These are phyloP conservation scores for Triplophysa dalaica DNA, from an alignment of 2,113 vertebrate species.

Conservation along the genomic window DNA sequence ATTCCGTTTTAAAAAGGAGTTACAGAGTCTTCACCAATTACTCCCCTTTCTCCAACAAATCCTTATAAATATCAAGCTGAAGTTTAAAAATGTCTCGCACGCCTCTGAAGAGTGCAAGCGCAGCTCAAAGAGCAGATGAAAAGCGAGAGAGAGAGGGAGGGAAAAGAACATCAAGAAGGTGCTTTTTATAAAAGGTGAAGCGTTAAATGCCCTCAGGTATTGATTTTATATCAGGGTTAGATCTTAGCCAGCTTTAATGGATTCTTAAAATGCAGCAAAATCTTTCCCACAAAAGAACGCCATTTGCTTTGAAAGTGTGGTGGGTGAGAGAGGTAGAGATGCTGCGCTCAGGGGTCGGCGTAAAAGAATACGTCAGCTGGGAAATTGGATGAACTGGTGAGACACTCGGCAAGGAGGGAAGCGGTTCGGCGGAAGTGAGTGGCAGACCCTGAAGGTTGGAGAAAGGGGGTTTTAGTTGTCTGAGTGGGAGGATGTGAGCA, in stretches of 20 bases:
- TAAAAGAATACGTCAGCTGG: conserved; percentile 70
- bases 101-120: conserved; percentile 52
- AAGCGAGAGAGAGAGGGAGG: conserved; percentile 17
- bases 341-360: conserved; percentile 46
- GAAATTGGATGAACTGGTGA: conserved; percentile 64
- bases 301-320: conserved; percentile 40
- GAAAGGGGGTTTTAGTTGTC: neutral
- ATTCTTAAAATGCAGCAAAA: conserved; percentile 44
- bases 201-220: conserved; percentile 40
- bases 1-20: neutral
- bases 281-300: conserved; percentile 33
- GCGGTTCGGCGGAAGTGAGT: conserved; percentile 22
- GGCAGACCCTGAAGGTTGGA: conserved; percentile 28
- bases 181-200: conserved; percentile 9
- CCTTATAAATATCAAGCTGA: conserved; percentile 7
- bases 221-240: conserved; percentile 52
- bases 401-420: neutral
- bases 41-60: conserved; percentile 14
- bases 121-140: conserved; percentile 62
- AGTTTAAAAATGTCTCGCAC: conserved; percentile 56
- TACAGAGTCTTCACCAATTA: neutral
- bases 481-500: conserved; percentile 7
- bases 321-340: conserved; percentile 23
- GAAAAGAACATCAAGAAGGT: conserved; percentile 33
- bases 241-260: conserved; percentile 40